Evolutionary conservation across 2,888 invertebrate genomes (phyloP), one percentile per base, ranked within the genome.

Genomic region (Eustalomyia histrio): DNA sequence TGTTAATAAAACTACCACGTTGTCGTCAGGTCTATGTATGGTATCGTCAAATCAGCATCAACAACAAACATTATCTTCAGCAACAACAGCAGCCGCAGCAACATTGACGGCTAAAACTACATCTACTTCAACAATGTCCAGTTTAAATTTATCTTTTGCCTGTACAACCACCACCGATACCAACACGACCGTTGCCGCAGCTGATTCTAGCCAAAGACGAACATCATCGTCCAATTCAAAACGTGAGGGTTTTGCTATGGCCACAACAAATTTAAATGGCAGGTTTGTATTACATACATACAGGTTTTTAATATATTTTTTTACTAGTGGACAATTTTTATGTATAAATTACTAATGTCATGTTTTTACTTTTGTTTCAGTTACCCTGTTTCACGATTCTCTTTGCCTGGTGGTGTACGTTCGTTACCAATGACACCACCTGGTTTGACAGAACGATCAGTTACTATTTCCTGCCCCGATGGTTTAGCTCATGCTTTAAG

Each of bases 371-470:
- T 53, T 55, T 72, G 29, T 53, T 60, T 10, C 39, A 88, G 89
- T 79, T 85, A 88, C 81, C 86, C 29, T 7, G 29, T 87, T 76
- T 88, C 87, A 57, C 86, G 88, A 75, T 89, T 88, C 84, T 88
- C 88, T 61, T 85, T 88, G 73, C 85, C 89, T 53, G 86, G 89
- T 47, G 88, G 89, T 68, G 85, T 87, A 35, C 86, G 88, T 47
- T 90, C 90, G 50, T 84, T 90, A 67, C 90, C 90, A 58, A 92
- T 93, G 61, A 94, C 94, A 57, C 94, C 94, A 6, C 91, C 91
- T 84, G 86, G 91, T 84, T 83, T 91, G 88, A 86, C 88, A 83
- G 91, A 90, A 80, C 86, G 89, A 74, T 84, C 88, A 79, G 87
- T 89, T 60, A 85, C 88, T 55, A 88, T 90, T 74, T 87, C 90